Percentiles rank a stretch among this genome's conserved stretches.
Conservation (phyloP, 2,888 invertebrate species). For the Drosophila pegasa region DNA sequence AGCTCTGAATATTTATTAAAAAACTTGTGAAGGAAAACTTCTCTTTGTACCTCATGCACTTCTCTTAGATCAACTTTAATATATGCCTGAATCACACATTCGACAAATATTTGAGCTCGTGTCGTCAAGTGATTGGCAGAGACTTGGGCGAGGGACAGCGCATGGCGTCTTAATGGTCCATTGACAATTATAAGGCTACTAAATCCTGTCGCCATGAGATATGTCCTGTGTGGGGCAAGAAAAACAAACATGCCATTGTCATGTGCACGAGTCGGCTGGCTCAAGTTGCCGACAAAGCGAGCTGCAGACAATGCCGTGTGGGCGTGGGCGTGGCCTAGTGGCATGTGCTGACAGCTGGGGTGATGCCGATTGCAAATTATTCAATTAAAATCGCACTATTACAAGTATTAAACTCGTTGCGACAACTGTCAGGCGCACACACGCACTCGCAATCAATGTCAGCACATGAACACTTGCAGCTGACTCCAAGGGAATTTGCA, state of each 20-base stretch:
- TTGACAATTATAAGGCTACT: constrained; percentile 78
- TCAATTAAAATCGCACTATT: constrained; percentile 79
- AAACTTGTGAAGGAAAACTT: no score
- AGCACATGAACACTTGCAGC: constrained; percentile 22
- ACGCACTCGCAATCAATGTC: constrained; percentile 50
- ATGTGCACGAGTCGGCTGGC: constrained; percentile 39
- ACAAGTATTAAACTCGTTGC: constrained; percentile 66
- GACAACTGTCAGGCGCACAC: constrained; percentile 73
- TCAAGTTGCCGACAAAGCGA: constrained; percentile 6
- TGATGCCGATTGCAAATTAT: constrained; percentile 66
- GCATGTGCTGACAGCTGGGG: constrained; percentile 15
- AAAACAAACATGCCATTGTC: constrained; percentile 54
- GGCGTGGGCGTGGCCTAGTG: not conserved
- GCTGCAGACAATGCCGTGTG: not conserved
- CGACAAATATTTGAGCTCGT: constrained; percentile 7
- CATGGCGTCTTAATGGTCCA: constrained; percentile 64
- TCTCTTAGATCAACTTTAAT: no score
- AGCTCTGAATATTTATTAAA: not conserved
- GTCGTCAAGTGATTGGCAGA: constrained; percentile 60
- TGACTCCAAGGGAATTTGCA: constrained; percentile 28
- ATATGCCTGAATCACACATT: not conserved
- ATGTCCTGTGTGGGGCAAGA: not conserved
- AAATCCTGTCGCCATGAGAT: constrained; percentile 59
- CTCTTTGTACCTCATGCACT: no score
- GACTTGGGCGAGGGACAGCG: constrained; percentile 19